A percentile compares a stretch with the other conserved stretches of the same genome.
These are phyloP conservation scores for Choristoneura rosaceana DNA, from an alignment of 2,888 invertebrate species.

Conservation along the genomic window DNA sequence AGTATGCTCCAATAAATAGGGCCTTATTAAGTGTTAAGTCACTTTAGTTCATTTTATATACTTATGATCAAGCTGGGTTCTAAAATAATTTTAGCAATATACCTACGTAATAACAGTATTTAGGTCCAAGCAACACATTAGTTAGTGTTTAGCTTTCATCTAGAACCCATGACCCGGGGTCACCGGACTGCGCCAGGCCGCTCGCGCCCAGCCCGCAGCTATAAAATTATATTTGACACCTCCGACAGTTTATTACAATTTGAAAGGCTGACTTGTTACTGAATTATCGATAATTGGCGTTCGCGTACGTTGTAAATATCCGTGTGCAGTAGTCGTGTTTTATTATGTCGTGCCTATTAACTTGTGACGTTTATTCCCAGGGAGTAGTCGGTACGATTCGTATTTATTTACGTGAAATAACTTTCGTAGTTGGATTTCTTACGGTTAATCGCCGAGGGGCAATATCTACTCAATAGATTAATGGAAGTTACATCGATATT, in stretches of 20 bases:
- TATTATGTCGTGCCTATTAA: slow-evolving; percentile 34
- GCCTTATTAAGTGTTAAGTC: too few relatives aligned
- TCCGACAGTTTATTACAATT: slow-evolving; percentile 60
- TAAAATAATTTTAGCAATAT: neutral
- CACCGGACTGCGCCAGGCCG: slow-evolving; percentile 45
- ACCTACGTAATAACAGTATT: neutral
- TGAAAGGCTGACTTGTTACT: slow-evolving; percentile 59
- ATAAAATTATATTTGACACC: slow-evolving; percentile 62
- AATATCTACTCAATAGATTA: neutral
- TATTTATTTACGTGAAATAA: slow-evolving; percentile 14
- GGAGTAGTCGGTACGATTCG: slow-evolving; percentile 12
- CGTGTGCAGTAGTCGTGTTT: slow-evolving; percentile 49
- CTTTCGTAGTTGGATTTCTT: slow-evolving; percentile 10
- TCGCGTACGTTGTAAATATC: slow-evolving; percentile 50
- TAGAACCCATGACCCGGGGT: slow-evolving; percentile 56
- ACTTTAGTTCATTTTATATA: too few relatives aligned
- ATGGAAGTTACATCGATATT: neutral
- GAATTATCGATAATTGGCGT: slow-evolving; percentile 60
- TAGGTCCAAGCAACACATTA: neutral
- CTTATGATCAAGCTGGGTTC: too few relatives aligned
- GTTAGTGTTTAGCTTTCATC: slow-evolving; percentile 34
- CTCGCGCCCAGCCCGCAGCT: slow-evolving; percentile 48
- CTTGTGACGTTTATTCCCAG: slow-evolving; percentile 33
- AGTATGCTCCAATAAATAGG: too few relatives aligned
- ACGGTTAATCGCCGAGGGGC: neutral